These are phyloP conservation scores for Drosophila incognita DNA, from an alignment of 2,888 invertebrate species.

Conservation along the genomic window DNA sequence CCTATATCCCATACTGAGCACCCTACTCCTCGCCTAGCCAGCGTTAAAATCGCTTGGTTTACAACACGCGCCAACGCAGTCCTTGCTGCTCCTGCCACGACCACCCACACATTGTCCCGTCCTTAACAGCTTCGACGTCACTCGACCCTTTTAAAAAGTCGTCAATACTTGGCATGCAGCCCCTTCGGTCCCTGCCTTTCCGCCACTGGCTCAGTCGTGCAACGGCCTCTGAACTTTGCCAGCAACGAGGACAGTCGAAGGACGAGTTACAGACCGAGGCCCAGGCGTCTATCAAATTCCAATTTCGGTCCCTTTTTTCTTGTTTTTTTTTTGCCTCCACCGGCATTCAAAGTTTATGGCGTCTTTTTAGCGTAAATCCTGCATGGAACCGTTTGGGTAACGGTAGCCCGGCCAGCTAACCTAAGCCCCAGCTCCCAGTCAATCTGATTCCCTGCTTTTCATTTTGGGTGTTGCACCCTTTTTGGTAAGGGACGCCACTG, in stretches of 20 bases:
- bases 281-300: slow-evolving; percentile 80
- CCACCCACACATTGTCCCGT: slow-evolving; percentile 31
- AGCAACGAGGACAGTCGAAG: slow-evolving; percentile 31
- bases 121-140: slow-evolving; percentile 63
- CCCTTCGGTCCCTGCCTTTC: slow-evolving; percentile 11
- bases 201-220: slow-evolving; percentile 51
- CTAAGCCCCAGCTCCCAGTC: not conserved
- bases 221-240: slow-evolving; percentile 67
- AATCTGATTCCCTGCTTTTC: slow-evolving; percentile 9
- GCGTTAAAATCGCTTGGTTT: slow-evolving; percentile 81
- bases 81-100: slow-evolving; percentile 10
- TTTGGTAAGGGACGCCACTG: slow-evolving; percentile 25
- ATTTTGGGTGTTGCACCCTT: slow-evolving; percentile 40
- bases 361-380: slow-evolving; percentile 82
- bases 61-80: slow-evolving; percentile 73
- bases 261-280: slow-evolving; percentile 45
- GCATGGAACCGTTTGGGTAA: slow-evolving; percentile 38
- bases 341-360: slow-evolving; percentile 75
- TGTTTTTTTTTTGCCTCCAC: slow-evolving; percentile 57
- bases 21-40: slow-evolving; percentile 28
- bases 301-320: slow-evolving; percentile 77
- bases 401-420: slow-evolving; percentile 29
- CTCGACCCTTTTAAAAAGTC: slow-evolving; percentile 80
- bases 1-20: slow-evolving; percentile 1
- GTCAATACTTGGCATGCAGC: slow-evolving; percentile 71